These are phyloP conservation scores for Physella acuta DNA, from an alignment of 1,140 invertebrate species.

Conservation along the genomic window DNA sequence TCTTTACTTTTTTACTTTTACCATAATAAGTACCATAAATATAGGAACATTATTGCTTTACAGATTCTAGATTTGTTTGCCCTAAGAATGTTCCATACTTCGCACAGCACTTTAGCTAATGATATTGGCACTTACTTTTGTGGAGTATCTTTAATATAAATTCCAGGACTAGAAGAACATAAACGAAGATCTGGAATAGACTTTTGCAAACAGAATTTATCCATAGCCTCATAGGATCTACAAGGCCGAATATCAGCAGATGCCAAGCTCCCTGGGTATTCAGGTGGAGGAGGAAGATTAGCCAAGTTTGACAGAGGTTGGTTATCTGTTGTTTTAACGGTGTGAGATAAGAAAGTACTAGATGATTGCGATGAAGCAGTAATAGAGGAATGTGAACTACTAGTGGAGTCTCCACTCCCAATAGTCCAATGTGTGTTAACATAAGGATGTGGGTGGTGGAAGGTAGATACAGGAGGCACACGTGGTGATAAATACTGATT, in stretches of 20 bases:
- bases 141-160: too few relatives aligned
- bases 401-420: slow-evolving; percentile 14
- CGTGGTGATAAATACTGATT: slow-evolving; percentile 25
- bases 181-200: slow-evolving; percentile 36
- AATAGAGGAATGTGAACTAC: slow-evolving; percentile 1
- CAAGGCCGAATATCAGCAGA: slow-evolving; percentile 55
- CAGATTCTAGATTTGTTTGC: too few relatives aligned
- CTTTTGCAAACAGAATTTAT: slow-evolving; percentile 29
- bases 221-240: slow-evolving; percentile 45
- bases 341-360: background rate
- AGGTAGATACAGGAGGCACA: slow-evolving; percentile 28
- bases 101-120: too few relatives aligned
- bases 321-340: background rate
- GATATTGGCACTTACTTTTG: too few relatives aligned
- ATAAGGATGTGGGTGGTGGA: slow-evolving; percentile 32
- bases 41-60: too few relatives aligned
- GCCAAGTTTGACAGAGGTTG: slow-evolving; percentile 34
- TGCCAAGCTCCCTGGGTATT: slow-evolving; percentile 48
- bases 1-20: too few relatives aligned
- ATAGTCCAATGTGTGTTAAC: slow-evolving; percentile 27
- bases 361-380: background rate
- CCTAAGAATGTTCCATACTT: background rate
- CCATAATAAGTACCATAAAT: too few relatives aligned
- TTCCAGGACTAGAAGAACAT: slow-evolving; percentile 22
- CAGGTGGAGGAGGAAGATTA: slow-evolving; percentile 49